phyloP scores from a whole-genome alignment of 2,797 vertebrate species.

The Catamblyrhynchus diadema region DNA sequence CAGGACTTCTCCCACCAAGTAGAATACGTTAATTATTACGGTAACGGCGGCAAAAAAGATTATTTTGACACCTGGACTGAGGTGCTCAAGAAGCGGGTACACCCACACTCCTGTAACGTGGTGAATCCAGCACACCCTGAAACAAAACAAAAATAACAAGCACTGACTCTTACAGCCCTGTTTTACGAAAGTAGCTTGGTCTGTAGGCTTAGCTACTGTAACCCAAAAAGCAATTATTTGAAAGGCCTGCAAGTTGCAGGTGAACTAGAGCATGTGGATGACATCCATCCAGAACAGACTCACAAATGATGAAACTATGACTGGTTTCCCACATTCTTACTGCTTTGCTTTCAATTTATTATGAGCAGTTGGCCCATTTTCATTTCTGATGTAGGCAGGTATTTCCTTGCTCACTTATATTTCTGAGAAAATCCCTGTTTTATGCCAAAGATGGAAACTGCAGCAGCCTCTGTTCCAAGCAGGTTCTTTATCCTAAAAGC shows the following conservation, averaged over 20 bases:
- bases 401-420: not conserved
- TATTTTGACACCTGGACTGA: slow-evolving; percentile 82
- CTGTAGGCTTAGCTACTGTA: not conserved
- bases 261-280: not conserved
- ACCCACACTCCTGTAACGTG: slow-evolving; percentile 96
- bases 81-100: slow-evolving; percentile 91
- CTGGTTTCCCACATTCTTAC: not conserved
- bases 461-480: not conserved
- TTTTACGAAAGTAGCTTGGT: not conserved
- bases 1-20: slow-evolving; percentile 90
- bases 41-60: slow-evolving; percentile 85
- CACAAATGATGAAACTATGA: not conserved
- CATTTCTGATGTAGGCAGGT: not conserved
- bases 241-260: not conserved
- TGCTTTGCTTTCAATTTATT: not conserved
- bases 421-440: not conserved
- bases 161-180: not conserved
- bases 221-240: not conserved
- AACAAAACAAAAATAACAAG: slow-evolving; percentile 34
- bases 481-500: not conserved
- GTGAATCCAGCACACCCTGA: slow-evolving; percentile 96
- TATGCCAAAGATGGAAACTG: not conserved
- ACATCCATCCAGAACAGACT: not conserved
- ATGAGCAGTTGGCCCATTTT: not conserved
- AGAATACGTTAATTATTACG: slow-evolving; percentile 82